Base-by-base conservation (phyloP, 2,888 invertebrate genomes). In the Callosobruchus maculatus region DNA sequence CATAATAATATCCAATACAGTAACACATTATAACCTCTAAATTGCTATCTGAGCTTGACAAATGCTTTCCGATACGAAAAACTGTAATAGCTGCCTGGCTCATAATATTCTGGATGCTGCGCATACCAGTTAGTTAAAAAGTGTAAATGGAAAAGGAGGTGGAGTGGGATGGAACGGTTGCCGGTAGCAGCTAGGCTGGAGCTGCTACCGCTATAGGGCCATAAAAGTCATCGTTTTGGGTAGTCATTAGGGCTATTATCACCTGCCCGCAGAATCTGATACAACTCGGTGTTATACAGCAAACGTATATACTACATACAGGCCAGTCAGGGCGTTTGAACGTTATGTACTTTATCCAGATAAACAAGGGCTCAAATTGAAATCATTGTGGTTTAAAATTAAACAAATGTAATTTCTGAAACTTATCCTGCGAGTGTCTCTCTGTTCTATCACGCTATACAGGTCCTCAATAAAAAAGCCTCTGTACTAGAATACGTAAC, bases 261-360 rank as follows among this genome's bases (percentile, higher is more conserved):
- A 81, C 80, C 81, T 81, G 80, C 77, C 78, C 79, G 71, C 81
- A 81, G 81, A 70, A 81, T 80, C 80, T 78, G 80, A 80, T 80
- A 78, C 49, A 7, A 49, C 18, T 49, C 49, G 49, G 13, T 49
- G 49, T 67, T 71, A 73, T 74, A 74, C 70, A 49, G 9, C 49
- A 49, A 49, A 49, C 30, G 30, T 30, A 30, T 30, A 30, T 30
- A 73, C 75, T 77, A 73, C 74, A 74, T 73, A 71, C 71, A 73
- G 75, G 69, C 67, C 71, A 22, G 70, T 70, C 13, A 18, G 30
- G 4, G 3, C 30, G 13, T 49, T 49, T 49, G 1, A 1, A 49
- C 5, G 7, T 49, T 5, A 18, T 18, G 9, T 5, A 5, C 4
- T 49, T 49, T 13, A 1, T 7, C 13, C 49, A 49, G 49, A 49